Conservation (phyloP, 2,888 invertebrate genomes). For the Altica lythri region DNA sequence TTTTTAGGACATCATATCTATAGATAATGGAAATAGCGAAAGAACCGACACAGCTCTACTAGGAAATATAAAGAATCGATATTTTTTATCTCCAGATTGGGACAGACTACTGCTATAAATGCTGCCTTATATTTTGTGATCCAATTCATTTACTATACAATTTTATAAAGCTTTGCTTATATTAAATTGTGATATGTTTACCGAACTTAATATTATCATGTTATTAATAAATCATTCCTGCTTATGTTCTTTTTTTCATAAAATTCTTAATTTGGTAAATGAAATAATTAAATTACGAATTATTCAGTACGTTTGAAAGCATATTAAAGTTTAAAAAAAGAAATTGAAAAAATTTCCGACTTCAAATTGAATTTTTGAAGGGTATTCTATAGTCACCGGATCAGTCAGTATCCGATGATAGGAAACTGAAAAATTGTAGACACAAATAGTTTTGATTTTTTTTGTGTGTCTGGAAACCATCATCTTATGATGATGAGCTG, state of each 20-base stretch:
- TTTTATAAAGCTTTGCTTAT: slow-evolving; percentile 8
- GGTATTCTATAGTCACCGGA: no score
- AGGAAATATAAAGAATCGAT: slow-evolving; percentile 47
- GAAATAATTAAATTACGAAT: no score
- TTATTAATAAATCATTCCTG: slow-evolving; percentile 25
- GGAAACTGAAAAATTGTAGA: no score
- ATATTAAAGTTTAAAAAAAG: no score
- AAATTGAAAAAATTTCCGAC: no score
- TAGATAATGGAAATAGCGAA: slow-evolving; percentile 33
- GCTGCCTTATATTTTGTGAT: slow-evolving; percentile 20
- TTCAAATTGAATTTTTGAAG: no score
- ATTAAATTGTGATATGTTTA: slow-evolving; percentile 25
- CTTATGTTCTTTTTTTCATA: slow-evolving; percentile 17
- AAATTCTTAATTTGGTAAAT: no score
- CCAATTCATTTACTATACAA: not conserved
- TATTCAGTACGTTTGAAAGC: no score
- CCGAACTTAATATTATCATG: not conserved
- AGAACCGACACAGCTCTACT: slow-evolving; percentile 41
- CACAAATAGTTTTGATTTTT: no score
- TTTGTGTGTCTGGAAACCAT: no score
- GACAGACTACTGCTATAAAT: slow-evolving; percentile 30
- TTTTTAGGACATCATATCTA: slow-evolving; percentile 39
- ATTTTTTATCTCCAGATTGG: slow-evolving; percentile 48
- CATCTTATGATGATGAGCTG: no score
- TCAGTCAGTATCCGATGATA: no score